Conservation (phyloP, 2,797 vertebrate genomes). For the Petrocephalus sullivani region DNA sequence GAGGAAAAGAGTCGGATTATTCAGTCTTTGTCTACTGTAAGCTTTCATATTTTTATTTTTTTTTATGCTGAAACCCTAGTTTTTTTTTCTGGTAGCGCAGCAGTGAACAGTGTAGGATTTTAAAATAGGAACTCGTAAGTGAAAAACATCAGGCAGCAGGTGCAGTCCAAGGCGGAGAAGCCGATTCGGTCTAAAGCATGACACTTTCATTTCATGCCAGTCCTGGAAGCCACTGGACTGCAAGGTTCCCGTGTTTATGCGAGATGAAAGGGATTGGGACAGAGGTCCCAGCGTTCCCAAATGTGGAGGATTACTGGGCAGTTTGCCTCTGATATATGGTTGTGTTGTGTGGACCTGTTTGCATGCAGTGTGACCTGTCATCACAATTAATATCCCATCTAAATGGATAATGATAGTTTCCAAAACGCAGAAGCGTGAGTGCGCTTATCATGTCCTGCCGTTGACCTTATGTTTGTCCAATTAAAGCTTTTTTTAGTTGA, state of each 20-base stretch:
- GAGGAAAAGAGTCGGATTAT: not conserved
- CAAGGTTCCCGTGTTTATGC: not conserved
- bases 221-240: not conserved
- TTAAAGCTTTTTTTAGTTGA: not conserved
- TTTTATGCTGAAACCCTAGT: not conserved
- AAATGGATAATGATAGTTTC: not conserved
- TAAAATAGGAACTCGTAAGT: not conserved
- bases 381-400: not conserved
- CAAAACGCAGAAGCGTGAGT: not conserved
- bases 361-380: not conserved
- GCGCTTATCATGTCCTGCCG: not conserved
- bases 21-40: not conserved
- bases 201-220: not conserved
- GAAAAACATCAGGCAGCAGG: not conserved
- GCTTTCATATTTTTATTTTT: not conserved
- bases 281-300: not conserved
- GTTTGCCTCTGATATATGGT: not conserved
- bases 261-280: not conserved
- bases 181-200: not conserved
- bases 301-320: not conserved
- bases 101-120: not conserved
- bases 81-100: not conserved
- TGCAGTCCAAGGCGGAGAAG: not conserved
- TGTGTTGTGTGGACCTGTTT: not conserved
- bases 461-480: not conserved